Evolutionary conservation across 2,113 vertebrate genomes (phyloP).

Genomic region (Prunella himalayana): DNA sequence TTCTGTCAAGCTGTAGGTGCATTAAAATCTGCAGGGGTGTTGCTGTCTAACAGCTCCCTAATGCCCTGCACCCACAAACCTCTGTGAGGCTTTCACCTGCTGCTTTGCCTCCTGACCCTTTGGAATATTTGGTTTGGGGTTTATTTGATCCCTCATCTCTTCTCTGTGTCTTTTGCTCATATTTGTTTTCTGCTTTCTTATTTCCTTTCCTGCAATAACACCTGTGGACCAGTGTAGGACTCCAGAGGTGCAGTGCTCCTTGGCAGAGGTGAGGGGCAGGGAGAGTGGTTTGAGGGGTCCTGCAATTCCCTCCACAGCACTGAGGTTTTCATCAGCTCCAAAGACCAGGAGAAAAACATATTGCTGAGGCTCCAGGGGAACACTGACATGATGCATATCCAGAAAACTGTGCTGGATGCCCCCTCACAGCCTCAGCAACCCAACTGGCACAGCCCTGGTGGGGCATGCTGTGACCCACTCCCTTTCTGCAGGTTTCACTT

Average conservation of each 20-base stretch:
- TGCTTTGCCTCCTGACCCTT: not conserved
- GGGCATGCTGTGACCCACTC: not conserved
- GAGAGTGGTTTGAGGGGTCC: accelerated
- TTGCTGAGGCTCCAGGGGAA: not conserved
- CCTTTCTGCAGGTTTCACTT: not conserved
- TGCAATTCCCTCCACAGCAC: accelerated
- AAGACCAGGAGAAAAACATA: not conserved
- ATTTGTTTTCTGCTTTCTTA: not conserved
- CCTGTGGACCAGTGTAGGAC: accelerated
- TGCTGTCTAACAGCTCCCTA: not conserved
- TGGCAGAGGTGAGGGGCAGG: not conserved
- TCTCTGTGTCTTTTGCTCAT: not conserved
- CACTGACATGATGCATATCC: not conserved
- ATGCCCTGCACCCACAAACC: not conserved
- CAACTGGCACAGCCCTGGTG: accelerated
- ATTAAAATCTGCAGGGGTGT: not conserved
- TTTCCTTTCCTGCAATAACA: not conserved
- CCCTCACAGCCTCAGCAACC: not conserved
- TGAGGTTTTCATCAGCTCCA: not conserved
- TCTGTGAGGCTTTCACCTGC: not conserved
- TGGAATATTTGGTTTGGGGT: not conserved
- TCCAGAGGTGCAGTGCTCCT: not conserved
- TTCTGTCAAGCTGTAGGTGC: not conserved
- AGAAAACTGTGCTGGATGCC: accelerated
- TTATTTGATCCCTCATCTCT: not conserved